These are phyloP conservation scores for Sminthopsis crassicaudata DNA, from an alignment of 2,113 vertebrate species.

Conservation along the genomic window DNA sequence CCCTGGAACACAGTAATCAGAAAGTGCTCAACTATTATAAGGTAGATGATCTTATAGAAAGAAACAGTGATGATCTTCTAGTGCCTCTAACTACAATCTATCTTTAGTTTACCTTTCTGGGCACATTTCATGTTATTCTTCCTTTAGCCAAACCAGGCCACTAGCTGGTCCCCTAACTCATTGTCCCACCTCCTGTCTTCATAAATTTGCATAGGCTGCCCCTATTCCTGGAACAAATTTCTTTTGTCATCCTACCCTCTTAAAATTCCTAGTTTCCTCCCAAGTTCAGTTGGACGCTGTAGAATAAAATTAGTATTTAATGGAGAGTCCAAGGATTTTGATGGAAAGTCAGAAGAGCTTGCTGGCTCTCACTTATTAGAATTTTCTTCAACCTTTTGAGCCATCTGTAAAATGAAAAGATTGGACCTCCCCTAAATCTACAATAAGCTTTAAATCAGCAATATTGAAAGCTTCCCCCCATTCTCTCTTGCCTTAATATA, in stretches of 20 bases:
- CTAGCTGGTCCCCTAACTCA: background rate
- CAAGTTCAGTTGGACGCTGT: background rate
- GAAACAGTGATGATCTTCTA: constrained; percentile 21
- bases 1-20: constrained; percentile 49
- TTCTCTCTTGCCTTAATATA: background rate
- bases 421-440: background rate
- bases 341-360: no score
- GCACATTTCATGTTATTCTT: background rate
- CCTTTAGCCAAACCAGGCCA: background rate
- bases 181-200: background rate
- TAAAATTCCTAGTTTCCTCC: background rate
- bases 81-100: background rate
- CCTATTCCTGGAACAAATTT: background rate
- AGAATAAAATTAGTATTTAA: background rate
- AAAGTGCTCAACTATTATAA: constrained; percentile 33
- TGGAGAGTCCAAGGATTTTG: background rate
- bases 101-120: background rate
- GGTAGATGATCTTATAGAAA: constrained; percentile 20
- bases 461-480: background rate
- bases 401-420: background rate
- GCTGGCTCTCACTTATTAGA: background rate
- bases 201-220: background rate
- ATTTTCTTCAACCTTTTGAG: background rate
- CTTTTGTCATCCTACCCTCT: background rate
- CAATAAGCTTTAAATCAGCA: background rate